These are phyloP conservation scores for Cricetomys ansorgei DNA, from an alignment of 2,113 vertebrate genomes.

Conservation along the genomic window DNA sequence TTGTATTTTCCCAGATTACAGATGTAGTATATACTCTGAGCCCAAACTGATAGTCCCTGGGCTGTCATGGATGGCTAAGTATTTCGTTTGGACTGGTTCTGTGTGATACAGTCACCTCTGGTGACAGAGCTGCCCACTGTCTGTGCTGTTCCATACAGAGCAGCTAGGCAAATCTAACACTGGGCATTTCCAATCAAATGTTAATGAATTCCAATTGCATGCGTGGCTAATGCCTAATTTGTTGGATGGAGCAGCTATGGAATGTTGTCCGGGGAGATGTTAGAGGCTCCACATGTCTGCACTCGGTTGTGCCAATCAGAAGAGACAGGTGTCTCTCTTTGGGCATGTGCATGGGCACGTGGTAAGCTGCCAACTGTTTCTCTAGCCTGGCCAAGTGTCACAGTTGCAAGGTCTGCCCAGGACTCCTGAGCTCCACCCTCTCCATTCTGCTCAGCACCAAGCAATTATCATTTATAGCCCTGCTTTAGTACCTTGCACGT, in stretches of 20 bases:
- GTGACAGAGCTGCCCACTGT: neutral
- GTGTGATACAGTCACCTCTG: neutral
- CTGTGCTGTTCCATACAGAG: neutral
- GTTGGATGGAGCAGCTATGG: neutral
- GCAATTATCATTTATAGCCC: no score
- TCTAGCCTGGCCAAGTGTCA: fast-evolving
- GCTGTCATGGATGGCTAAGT: neutral
- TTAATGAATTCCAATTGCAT: neutral
- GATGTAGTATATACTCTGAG: neutral
- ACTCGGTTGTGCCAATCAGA: neutral
- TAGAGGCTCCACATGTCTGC: neutral
- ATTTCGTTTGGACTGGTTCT: neutral
- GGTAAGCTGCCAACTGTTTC: neutral
- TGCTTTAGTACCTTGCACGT: neutral
- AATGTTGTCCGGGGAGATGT: neutral
- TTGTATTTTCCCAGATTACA: neutral
- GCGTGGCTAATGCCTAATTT: neutral
- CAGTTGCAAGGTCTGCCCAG: neutral
- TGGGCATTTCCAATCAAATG: neutral
- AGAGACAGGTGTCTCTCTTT: neutral
- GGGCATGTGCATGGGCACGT: neutral
- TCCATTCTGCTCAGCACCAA: neutral
- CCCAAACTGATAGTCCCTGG: neutral
- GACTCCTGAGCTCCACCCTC: no score
- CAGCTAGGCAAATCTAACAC: neutral